phyloP scores from a whole-genome alignment of 2,113 vertebrate genomes.

The Pelecanus crispus region DNA sequence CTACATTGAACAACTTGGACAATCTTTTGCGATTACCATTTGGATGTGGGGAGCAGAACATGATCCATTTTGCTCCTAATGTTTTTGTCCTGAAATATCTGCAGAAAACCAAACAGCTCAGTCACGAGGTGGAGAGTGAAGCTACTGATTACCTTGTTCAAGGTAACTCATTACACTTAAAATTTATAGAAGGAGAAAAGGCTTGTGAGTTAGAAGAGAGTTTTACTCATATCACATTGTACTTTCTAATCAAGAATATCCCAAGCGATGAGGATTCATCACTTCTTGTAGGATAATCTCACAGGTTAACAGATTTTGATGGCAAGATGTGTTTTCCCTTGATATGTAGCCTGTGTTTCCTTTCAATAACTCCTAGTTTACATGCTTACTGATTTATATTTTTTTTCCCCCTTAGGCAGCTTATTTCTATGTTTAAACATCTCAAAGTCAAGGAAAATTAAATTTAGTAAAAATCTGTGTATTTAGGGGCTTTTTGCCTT shows the following conservation, averaged over 20 bases:
- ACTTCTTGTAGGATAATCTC: background rate
- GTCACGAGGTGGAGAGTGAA: conserved; percentile 82
- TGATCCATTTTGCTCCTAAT: conserved; percentile 95
- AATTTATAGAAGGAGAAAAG: background rate
- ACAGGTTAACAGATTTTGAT: background rate
- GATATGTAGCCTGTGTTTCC: background rate
- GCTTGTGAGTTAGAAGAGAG: background rate
- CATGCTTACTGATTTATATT: background rate
- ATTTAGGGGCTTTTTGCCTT: background rate
- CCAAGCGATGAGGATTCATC: background rate
- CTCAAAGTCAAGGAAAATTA: background rate
- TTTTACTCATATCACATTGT: background rate
- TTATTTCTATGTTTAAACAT: background rate
- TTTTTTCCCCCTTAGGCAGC: background rate
- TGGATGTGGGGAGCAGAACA: conserved; percentile 94
- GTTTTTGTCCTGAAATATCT: conserved; percentile 93
- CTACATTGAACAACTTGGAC: conserved; percentile 87
- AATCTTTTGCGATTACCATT: conserved; percentile 86
- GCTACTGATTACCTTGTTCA: conserved; percentile 86
- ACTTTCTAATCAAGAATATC: background rate
- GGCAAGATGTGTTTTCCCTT: background rate
- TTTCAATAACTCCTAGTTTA: background rate
- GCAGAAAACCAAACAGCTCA: conserved; percentile 89
- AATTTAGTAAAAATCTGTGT: background rate
- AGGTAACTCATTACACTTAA: conserved; percentile 46